Evolutionary conservation across 2,113 vertebrate species (phyloP), one percentile per base, ranked within the genome.

Genomic region (Donacobius atricapilla): DNA sequence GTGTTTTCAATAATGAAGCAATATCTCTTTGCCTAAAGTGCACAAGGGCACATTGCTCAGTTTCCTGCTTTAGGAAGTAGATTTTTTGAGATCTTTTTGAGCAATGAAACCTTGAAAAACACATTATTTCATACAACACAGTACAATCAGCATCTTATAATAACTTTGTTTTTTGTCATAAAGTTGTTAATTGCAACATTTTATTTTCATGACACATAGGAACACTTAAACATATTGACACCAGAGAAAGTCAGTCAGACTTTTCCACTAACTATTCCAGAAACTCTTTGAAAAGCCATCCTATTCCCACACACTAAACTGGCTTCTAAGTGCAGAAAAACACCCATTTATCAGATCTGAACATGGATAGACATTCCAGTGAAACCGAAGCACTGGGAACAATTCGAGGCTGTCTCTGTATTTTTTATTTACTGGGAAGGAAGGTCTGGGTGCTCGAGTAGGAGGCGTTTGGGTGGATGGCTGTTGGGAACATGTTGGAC

Each of bases 401-500:
- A 84, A 92, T 84, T 57, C 21, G 25, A 89, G 73, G 37, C 86
- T 53, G 53, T 79, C 85, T 90, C 90, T 58, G 66, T 83, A 33
- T 68, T 89, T 95, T 92, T 88, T 92, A 72, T 96, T 96, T 96
- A 92, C 79, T 51, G 94, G 70, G 63, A 94, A 94, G 89, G 86
- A 82, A 95, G 94, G 82, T 83, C 82, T 95, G 89, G 89, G 83
- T 0, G 8, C 89, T 58, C 7, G 92, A 95, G 92, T 96, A 22
- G 76, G 95, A 95, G 94, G 86, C 89, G 5, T 96, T 93, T 96
- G 95, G 94, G 96, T 90, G 94, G 95, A 96, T 97, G 86, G 87
- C 87, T 97, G 96, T 66, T 95, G 78, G 82, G 89, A 94, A 94
- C 91, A 95, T 96, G 97, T 98, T 96, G 96, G 94, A 98, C 97